Conservation (phyloP, 2,113 vertebrate species). For the Drymodes brunneopygia region DNA sequence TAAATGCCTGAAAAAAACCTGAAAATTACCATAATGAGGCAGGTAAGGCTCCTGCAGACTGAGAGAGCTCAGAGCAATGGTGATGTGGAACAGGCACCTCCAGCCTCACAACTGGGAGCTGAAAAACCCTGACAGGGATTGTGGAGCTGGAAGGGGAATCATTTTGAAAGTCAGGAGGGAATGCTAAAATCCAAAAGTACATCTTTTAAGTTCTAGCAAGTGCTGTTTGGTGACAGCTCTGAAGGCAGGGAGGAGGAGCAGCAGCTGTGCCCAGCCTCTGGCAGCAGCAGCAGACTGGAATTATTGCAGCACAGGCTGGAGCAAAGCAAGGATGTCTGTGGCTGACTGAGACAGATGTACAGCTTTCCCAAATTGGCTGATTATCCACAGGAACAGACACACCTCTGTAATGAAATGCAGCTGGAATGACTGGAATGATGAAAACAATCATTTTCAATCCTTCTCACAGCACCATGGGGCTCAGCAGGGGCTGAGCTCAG, state of each 20-base stretch:
- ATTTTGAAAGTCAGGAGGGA: neutral
- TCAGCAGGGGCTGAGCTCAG: neutral
- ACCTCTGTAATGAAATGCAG: neutral
- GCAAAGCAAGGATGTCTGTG: neutral
- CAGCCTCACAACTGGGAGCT: neutral
- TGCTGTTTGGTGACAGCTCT: neutral
- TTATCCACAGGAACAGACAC: neutral
- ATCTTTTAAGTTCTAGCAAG: neutral
- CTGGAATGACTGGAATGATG: neutral
- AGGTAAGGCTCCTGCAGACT: neutral
- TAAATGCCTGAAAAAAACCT: neutral
- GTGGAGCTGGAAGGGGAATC: neutral
- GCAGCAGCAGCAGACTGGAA: neutral
- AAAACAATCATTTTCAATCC: neutral
- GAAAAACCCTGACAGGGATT: neutral
- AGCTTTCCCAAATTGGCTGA: neutral
- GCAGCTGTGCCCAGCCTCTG: neutral
- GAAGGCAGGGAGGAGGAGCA: neutral
- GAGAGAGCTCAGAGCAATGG: neutral
- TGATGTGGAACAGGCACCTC: accelerated
- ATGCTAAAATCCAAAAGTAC: neutral
- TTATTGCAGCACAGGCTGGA: neutral
- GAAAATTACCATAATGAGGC: neutral
- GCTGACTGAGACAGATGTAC: neutral
- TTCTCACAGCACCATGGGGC: neutral